These are phyloP conservation scores for Thysanoteuthis rhombus DNA, from an alignment of 2,888 invertebrate species.

Conservation along the genomic window DNA sequence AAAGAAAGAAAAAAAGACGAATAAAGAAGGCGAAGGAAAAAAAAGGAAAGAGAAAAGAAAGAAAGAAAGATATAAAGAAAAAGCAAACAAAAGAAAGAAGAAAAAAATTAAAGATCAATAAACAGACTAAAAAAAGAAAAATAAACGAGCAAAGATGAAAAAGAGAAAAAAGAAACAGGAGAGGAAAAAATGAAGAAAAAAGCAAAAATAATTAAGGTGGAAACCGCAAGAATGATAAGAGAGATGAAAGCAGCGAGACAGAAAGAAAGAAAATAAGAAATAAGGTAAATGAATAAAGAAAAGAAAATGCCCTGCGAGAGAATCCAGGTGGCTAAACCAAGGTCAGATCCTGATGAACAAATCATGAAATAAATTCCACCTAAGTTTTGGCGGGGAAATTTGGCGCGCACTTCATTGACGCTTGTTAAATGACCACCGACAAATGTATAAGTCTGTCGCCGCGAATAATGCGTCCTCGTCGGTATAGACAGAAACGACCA, in stretches of 20 bases:
- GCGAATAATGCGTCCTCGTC: background rate
- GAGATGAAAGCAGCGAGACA: background rate
- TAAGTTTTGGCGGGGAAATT: background rate
- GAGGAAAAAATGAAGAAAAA: too few species aligned
- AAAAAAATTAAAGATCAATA: too few species aligned
- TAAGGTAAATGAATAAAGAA: background rate
- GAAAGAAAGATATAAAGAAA: too few species aligned
- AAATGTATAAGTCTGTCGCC: background rate
- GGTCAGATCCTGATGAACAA: background rate
- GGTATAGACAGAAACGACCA: background rate
- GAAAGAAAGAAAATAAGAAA: background rate
- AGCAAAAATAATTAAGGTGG: too few species aligned
- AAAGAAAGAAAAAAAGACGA: too few species aligned
- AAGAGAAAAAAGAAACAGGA: too few species aligned
- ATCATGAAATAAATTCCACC: background rate
- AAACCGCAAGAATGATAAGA: too few species aligned
- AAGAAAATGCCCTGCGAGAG: background rate
- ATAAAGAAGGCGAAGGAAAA: too few species aligned
- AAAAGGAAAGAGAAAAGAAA: too few species aligned
- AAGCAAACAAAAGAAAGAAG: too few species aligned
- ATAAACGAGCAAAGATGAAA: too few species aligned
- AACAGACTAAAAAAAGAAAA: too few species aligned
- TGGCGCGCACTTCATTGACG: background rate
- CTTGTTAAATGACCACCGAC: background rate
- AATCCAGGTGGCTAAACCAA: background rate